Evolutionary conservation across 2,888 invertebrate genomes (phyloP).

Genomic region (Hyposoter dolosus): DNA sequence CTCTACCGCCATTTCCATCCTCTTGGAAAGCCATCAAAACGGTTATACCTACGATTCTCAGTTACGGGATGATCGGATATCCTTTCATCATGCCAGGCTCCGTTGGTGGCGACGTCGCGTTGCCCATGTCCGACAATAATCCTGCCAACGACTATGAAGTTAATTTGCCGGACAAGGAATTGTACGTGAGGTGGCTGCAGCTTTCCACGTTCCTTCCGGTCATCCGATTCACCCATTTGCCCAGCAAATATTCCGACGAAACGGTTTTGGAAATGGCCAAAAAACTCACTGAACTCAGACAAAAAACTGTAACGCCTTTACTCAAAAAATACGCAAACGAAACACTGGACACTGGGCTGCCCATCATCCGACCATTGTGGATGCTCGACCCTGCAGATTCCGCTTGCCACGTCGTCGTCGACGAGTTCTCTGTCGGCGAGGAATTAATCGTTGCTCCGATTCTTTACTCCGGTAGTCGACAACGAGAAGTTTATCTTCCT

Average conservation of each 20-base stretch:
- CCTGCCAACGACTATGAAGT: constrained; percentile 93
- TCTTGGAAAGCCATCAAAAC: constrained; percentile 94
- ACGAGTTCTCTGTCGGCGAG: constrained; percentile 96
- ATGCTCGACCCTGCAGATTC: constrained; percentile 93
- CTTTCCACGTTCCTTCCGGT: constrained; percentile 96
- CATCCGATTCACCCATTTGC: constrained; percentile 95
- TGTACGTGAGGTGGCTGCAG: constrained; percentile 96
- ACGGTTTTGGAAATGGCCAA: constrained; percentile 92
- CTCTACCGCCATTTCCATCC: constrained; percentile 93
- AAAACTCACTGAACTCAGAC: constrained; percentile 90
- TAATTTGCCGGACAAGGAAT: constrained; percentile 90
- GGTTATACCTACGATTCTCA: constrained; percentile 94
- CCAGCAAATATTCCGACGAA: constrained; percentile 94
- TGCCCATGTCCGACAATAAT: constrained; percentile 87
- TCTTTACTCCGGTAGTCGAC: constrained; percentile 89
- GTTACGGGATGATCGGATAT: constrained; percentile 96
- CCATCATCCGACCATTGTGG: constrained; percentile 96
- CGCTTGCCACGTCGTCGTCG: constrained; percentile 91
- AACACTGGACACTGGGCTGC: constrained; percentile 92
- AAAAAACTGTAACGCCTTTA: constrained; percentile 91
- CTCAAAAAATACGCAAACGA: constrained; percentile 92
- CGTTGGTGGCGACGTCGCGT: constrained; percentile 94
- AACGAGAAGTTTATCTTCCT: constrained; percentile 94
- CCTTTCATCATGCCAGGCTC: constrained; percentile 97
- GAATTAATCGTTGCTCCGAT: constrained; percentile 96